These are phyloP conservation scores for Yoshiicerus persimilis DNA, from an alignment of 1,140 invertebrate genomes.

Conservation along the genomic window DNA sequence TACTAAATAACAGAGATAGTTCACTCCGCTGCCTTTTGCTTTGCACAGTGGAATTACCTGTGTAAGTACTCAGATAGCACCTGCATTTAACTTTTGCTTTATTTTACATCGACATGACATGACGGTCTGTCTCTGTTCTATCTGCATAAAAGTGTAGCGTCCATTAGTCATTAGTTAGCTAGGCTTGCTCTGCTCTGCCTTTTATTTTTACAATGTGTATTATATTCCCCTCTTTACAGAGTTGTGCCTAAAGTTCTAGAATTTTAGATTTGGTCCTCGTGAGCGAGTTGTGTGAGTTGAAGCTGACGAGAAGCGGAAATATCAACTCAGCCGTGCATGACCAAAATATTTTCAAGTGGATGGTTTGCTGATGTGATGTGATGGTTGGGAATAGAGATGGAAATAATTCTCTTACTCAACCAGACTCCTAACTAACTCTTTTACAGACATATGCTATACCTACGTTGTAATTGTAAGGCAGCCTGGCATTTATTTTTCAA, in stretches of 20 bases:
- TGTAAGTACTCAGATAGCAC: not conserved
- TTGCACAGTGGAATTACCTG: not conserved
- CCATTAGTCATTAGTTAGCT: not conserved
- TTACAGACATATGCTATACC: not conserved
- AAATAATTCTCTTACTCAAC: not conserved
- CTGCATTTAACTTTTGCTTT: not conserved
- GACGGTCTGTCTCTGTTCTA: not conserved
- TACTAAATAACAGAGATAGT: too few species aligned
- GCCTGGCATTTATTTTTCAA: too few species aligned
- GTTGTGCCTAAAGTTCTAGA: not conserved
- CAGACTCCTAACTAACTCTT: not conserved
- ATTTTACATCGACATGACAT: not conserved
- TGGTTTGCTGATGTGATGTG: not conserved
- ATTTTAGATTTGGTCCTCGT: not conserved
- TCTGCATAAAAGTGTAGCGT: not conserved
- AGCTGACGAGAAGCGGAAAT: conserved; percentile 37
- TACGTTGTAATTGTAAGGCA: too few species aligned
- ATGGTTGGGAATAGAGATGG: not conserved
- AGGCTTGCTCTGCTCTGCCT: not conserved
- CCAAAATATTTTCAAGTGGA: conserved; percentile 35
- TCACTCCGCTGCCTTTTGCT: not conserved
- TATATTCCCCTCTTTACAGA: not conserved
- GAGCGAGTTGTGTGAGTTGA: not conserved
- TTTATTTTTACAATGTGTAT: not conserved
- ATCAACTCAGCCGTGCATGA: conserved; percentile 40